Evolutionary conservation across 2,888 invertebrate species (phyloP).

Genomic region (Anoncus sp.): DNA sequence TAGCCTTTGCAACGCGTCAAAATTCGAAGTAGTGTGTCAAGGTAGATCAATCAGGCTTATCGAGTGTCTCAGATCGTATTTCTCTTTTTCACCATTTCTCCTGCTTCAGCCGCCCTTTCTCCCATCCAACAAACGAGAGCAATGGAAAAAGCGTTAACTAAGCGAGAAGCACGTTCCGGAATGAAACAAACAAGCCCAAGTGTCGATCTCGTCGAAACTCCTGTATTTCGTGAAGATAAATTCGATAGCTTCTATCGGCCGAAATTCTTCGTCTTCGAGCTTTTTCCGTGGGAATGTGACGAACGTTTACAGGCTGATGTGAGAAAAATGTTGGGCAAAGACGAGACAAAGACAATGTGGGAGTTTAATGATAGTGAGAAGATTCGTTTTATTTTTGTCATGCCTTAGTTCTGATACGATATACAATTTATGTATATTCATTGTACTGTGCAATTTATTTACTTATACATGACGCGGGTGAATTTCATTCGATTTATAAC

Average conservation of each 20-base stretch:
- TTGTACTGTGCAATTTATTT: background rate
- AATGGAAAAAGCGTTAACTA: background rate
- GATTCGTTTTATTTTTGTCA: slow-evolving; percentile 27
- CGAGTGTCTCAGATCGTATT: background rate
- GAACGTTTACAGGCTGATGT: slow-evolving; percentile 49
- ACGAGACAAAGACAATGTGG: background rate
- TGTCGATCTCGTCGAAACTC: slow-evolving; percentile 19
- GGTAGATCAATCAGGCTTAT: slow-evolving; percentile 19
- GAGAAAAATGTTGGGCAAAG: background rate
- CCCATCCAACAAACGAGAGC: background rate
- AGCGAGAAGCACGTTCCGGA: slow-evolving; percentile 30
- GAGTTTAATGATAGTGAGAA: background rate
- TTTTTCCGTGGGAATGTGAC: slow-evolving; percentile 33
- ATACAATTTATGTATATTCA: slow-evolving; percentile 16
- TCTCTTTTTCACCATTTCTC: background rate
- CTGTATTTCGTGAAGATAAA: slow-evolving; percentile 23
- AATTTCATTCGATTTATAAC: slow-evolving; percentile 14
- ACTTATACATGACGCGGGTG: background rate
- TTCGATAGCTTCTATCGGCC: slow-evolving; percentile 20
- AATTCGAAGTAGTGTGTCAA: slow-evolving; percentile 41
- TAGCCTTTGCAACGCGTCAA: slow-evolving; percentile 15
- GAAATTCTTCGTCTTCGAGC: background rate
- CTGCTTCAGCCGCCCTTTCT: background rate
- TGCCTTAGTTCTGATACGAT: background rate
- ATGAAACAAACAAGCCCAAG: slow-evolving; percentile 35